A percentile compares a stretch with the other conserved stretches of the same genome.
phyloP scores from a whole-genome alignment of 1,140 invertebrate species.

The Apocrypta bakeri region DNA sequence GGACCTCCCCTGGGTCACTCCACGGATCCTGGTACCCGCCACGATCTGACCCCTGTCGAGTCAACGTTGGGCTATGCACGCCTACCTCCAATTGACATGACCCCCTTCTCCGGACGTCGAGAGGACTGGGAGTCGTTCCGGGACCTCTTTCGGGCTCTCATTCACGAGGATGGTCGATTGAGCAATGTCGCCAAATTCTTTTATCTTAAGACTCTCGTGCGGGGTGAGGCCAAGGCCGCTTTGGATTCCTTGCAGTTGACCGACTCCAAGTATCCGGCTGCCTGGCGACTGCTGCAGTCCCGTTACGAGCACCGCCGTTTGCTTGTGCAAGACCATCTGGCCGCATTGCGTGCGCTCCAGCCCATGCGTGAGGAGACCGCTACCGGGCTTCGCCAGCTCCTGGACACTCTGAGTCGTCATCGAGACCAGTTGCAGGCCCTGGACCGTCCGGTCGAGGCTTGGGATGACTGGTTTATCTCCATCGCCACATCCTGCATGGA shows the following conservation, averaged over 20 bases:
- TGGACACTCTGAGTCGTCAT: background rate
- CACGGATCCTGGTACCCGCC: no score
- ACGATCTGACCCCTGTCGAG: no score
- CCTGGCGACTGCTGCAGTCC: background rate
- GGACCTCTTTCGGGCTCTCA: background rate
- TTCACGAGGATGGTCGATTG: background rate
- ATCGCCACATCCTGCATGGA: background rate
- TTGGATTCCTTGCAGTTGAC: background rate
- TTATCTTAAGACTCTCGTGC: background rate
- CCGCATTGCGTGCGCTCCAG: background rate
- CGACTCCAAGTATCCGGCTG: background rate
- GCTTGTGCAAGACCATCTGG: background rate
- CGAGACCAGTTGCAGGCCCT: background rate
- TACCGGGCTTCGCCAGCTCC: background rate
- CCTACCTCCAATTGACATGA: background rate
- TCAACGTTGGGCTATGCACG: no score
- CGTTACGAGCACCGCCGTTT: background rate
- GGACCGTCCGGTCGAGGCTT: background rate
- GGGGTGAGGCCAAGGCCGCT: background rate
- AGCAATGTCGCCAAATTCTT: background rate
- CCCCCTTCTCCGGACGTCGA: background rate
- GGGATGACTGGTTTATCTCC: slow-evolving; percentile 34
- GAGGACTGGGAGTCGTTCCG: background rate
- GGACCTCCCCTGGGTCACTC: no score
- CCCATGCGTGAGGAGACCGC: background rate